These are phyloP conservation scores for Macroteleia sp. DNA, from an alignment of 2,888 invertebrate species.

Conservation along the genomic window DNA sequence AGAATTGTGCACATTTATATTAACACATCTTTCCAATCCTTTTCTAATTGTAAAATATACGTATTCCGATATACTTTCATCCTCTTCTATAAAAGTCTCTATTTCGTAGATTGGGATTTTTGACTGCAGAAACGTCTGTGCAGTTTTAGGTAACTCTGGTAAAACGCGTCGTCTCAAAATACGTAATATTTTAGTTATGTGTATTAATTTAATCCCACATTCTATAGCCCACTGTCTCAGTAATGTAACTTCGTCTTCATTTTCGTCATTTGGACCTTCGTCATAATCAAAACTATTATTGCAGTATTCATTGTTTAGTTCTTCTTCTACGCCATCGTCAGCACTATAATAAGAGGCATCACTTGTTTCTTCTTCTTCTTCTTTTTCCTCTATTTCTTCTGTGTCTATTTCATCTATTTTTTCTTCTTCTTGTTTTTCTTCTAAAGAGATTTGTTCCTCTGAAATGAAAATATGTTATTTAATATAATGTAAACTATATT, in stretches of 20 bases:
- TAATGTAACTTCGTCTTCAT: background rate
- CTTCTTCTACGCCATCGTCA: no score
- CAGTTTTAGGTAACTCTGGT: conserved; percentile 42
- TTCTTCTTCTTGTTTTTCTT: no score
- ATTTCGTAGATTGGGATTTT: conserved; percentile 18
- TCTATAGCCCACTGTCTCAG: conserved; percentile 30
- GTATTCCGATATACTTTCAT: conserved; percentile 5
- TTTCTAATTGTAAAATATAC: conserved; percentile 39
- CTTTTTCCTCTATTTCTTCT: no score
- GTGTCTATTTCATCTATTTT: no score
- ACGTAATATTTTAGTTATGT: conserved; percentile 25
- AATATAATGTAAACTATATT: no score
- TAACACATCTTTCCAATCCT: conserved; percentile 20
- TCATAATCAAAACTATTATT: background rate
- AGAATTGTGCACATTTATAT: conserved; percentile 12
- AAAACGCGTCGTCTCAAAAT: conserved; percentile 38
- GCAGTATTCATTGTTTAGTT: no score
- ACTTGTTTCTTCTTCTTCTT: no score
- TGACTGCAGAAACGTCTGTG: conserved; percentile 28
- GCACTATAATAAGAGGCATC: no score
- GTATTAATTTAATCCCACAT: background rate
- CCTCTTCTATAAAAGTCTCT: background rate
- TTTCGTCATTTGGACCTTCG: background rate
- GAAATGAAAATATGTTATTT: no score
- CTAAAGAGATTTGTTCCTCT: no score